A percentile compares a stretch with the other conserved stretches of the same genome.
Conservation (phyloP, 2,888 invertebrate genomes). For the Pilophorus perplexus region DNA sequence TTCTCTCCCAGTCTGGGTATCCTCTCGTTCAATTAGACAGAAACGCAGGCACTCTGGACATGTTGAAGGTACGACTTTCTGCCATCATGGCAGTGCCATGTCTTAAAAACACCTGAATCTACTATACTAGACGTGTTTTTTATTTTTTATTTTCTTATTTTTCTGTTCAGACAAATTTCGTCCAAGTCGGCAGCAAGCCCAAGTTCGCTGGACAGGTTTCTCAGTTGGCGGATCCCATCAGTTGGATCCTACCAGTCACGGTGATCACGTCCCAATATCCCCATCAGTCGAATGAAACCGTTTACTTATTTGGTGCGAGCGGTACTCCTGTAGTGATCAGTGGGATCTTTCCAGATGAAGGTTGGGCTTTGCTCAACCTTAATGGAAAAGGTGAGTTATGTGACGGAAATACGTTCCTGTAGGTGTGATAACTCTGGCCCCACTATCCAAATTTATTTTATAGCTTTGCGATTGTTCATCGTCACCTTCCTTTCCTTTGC, state of each 20-base stretch:
- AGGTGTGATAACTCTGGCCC: too few relatives aligned
- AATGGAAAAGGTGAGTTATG: conserved; percentile 36
- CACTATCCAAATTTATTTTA: neutral
- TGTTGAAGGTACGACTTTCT: too few relatives aligned
- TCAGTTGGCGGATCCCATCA: neutral
- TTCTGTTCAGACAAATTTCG: too few relatives aligned
- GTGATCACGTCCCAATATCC: neutral
- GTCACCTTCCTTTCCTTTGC: neutral
- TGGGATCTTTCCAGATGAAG: conserved; percentile 1
- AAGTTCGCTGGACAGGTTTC: too few relatives aligned
- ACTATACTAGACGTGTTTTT: too few relatives aligned
- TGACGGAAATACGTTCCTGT: too few relatives aligned
- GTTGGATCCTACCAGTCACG: conserved; percentile 19
- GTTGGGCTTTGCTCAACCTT: conserved; percentile 12
- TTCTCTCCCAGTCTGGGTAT: neutral
- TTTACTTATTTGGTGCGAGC: conserved; percentile 2
- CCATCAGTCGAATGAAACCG: conserved; percentile 3
- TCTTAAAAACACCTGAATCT: too few relatives aligned
- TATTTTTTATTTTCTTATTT: too few relatives aligned
- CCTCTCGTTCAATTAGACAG: too few relatives aligned
- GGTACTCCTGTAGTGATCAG: neutral
- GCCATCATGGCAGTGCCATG: too few relatives aligned
- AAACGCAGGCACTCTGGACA: too few relatives aligned
- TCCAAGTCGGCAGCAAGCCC: too few relatives aligned
- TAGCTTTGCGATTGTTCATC: neutral